phyloP scores from a whole-genome alignment of 1,140 invertebrate genomes.

The Micrasema longulum region DNA sequence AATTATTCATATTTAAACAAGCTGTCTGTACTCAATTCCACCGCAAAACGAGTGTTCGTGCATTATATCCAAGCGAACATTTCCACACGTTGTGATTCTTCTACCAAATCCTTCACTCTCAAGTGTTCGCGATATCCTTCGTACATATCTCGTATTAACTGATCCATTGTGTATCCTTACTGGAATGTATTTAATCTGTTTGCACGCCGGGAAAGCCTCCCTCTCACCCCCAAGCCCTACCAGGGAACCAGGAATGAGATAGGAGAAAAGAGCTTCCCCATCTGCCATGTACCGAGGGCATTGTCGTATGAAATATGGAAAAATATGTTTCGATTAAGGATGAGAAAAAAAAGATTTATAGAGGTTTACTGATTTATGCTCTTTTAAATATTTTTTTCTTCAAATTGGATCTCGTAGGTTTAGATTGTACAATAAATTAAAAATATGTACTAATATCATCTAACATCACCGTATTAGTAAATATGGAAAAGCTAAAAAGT shows the following conservation, averaged over 20 bases:
- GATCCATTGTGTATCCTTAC: constrained; percentile 51
- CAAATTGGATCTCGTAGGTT: too few relatives aligned
- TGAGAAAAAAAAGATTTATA: constrained; percentile 16
- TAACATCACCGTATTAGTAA: too few relatives aligned
- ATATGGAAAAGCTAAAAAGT: too few relatives aligned
- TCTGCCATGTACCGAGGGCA: not conserved
- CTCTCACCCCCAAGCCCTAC: not conserved
- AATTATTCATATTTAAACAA: too few relatives aligned
- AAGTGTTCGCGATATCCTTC: not conserved
- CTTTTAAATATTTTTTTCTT: not conserved
- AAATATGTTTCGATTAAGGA: constrained; percentile 31
- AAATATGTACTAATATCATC: too few relatives aligned
- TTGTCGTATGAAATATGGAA: constrained; percentile 31
- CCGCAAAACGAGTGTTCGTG: not conserved
- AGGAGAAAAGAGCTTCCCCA: not conserved
- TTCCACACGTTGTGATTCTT: not conserved
- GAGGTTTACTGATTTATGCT: constrained; percentile 21
- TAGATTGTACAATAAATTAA: too few relatives aligned
- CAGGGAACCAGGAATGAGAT: too few relatives aligned
- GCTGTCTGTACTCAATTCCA: too few relatives aligned
- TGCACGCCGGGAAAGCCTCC: constrained; percentile 39
- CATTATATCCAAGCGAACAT: not conserved
- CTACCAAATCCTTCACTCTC: not conserved
- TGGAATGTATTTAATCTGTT: constrained; percentile 55
- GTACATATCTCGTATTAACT: constrained; percentile 50